A percentile compares a stretch with the other conserved stretches of the same genome.
phyloP scores from a whole-genome alignment of 2,888 invertebrate genomes.

The Homarus gammarus region DNA sequence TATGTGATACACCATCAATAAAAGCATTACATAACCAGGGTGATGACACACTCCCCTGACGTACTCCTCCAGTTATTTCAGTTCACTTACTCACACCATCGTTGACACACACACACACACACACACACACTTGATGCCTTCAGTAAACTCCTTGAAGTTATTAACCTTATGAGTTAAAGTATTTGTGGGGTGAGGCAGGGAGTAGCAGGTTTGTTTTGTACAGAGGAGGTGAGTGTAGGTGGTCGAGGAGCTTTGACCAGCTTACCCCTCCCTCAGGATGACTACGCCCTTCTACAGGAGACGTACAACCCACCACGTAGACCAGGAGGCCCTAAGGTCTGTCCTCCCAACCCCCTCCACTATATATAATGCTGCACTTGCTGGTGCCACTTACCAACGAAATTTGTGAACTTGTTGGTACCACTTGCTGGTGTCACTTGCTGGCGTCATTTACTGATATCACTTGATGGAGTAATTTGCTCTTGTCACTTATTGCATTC shows the following conservation, averaged over 20 bases:
- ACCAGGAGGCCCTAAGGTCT: conserved; percentile 43
- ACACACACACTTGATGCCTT: too few species aligned
- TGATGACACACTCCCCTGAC: too few species aligned
- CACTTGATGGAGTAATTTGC: too few species aligned
- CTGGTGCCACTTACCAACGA: neutral
- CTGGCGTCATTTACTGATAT: neutral
- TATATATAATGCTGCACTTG: too few species aligned
- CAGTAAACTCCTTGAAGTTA: too few species aligned
- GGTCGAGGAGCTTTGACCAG: conserved; percentile 3
- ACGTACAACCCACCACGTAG: neutral
- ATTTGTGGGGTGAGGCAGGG: neutral
- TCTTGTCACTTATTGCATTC: too few species aligned
- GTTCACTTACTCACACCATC: too few species aligned
- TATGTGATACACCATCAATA: too few species aligned
- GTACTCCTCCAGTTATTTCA: too few species aligned
- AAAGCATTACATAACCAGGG: too few species aligned
- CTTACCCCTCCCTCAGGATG: conserved; percentile 25
- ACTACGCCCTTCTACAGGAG: neutral
- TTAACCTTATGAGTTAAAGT: too few species aligned
- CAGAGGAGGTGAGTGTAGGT: neutral
- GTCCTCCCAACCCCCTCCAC: conserved; percentile 17
- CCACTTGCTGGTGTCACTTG: neutral
- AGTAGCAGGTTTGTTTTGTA: neutral
- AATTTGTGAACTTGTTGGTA: neutral
- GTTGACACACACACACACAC: too few species aligned